These are phyloP conservation scores for Polietes domitor DNA, from an alignment of 2,888 invertebrate genomes.

Conservation along the genomic window DNA sequence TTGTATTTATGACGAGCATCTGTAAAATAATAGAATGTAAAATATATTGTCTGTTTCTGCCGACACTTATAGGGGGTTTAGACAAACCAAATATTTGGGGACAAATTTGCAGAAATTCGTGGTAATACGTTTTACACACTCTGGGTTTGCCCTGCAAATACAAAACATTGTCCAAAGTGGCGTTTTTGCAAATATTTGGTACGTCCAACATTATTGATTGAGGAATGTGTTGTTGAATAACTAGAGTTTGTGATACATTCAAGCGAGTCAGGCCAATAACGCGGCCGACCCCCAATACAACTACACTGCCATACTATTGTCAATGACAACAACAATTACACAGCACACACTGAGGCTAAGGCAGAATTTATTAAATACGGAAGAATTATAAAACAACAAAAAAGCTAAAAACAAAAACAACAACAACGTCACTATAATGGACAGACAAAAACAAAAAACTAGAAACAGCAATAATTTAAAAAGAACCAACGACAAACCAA, in stretches of 20 bases:
- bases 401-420: conserved; percentile 17
- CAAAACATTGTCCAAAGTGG: no score
- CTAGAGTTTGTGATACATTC: no score
- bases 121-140: no score
- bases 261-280: not conserved
- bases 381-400: conserved; percentile 54
- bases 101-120: no score
- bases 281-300: not conserved
- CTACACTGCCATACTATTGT: conserved; percentile 8
- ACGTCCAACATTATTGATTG: no score
- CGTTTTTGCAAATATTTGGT: not conserved
- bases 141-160: no score
- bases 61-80: no score
- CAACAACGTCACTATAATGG: not conserved
- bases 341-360: conserved; percentile 14
- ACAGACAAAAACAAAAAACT: conserved; percentile 15
- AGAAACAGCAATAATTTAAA: conserved; percentile 6
- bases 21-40: no score
- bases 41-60: no score
- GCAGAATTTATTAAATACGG: conserved; percentile 59
- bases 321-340: conserved; percentile 30
- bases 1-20: no score
- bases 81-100: no score
- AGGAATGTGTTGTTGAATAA: no score
- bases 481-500: not conserved